Percentiles rank a stretch among this genome's conserved stretches.
phyloP scores from a whole-genome alignment of 2,797 vertebrate species.

The Malurus splendens region DNA sequence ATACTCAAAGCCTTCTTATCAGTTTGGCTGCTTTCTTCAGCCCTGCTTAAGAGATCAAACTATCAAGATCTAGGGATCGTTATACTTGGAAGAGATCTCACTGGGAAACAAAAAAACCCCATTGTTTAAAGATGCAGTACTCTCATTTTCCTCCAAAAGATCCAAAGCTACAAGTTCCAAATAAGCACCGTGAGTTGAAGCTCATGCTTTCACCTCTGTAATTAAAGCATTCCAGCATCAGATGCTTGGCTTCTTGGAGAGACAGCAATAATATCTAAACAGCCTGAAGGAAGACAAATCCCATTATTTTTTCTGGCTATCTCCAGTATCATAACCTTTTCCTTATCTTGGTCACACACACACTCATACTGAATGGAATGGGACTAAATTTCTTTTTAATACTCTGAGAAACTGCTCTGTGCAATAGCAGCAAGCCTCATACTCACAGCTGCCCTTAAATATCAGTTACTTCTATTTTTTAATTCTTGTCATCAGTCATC shows the following conservation, averaged over 20 bases:
- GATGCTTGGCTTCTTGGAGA: not conserved
- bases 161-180: not conserved
- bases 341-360: conserved; percentile 7
- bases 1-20: not conserved
- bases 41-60: not conserved
- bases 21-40: not conserved
- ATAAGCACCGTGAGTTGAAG: not conserved
- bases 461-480: not conserved
- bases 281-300: conserved; percentile 11
- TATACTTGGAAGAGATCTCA: not conserved
- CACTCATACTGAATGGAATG: not conserved
- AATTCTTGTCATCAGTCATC: not conserved
- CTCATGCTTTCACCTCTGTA: not conserved
- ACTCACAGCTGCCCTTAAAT: conserved; percentile 9
- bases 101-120: not conserved
- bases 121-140: not conserved
- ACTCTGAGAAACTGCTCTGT: not conserved
- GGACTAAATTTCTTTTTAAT: conserved; percentile 8
- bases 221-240: conserved; percentile 12
- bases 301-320: conserved; percentile 38
- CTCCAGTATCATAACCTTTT: conserved; percentile 13
- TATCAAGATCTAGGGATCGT: not conserved
- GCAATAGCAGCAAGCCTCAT: not conserved
- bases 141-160: not conserved
- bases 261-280: conserved; percentile 10